Evolutionary conservation across 2,797 vertebrate genomes (phyloP), one percentile per base, ranked within the genome.

Genomic region (Paedocypris micromegethes): DNA sequence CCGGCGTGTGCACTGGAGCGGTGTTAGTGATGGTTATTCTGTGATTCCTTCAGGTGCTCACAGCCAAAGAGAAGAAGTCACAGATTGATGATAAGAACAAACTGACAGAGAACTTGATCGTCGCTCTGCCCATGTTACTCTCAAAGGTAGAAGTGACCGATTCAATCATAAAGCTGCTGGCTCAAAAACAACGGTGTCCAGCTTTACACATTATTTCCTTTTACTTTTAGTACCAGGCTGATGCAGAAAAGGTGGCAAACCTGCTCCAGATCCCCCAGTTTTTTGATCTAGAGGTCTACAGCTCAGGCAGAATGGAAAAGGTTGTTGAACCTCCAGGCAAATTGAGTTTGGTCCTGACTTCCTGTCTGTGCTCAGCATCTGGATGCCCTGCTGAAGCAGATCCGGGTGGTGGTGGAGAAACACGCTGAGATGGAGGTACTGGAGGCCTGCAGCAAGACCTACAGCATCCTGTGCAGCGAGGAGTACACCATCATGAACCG

Each of bases 401-500:
- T 97, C 64, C 92, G 94, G 59, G 92, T 98, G 81, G 97, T 99
- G 81, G 97, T 99, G 88, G 97, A 99, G 81, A 99, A 99, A 82
- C 97, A 99, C 6, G 93, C 96, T 3, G 97, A 99, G 78, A 88
- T 86, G 0, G 97, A 99, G 72, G 97, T 99, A 71, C 87, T 99
- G 2, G 97, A 99, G 86, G 95, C 97, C 48, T 98, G 97, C 90
- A 99, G 97, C 80, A 98, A 97, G 87, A 99, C 97, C 7, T 99
- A 98, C 85, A 99, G 95, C 86, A 97, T 98, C 78, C 91, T 99
- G 68, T 99, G 97, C 86, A 98, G 95, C 7, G 97, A 99, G 75
- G 97, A 99, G 64, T 97, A 99, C 83, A 98, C 97, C 69, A 99
- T 99, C 86, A 97, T 97, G 91, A 99, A 99, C 83, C 92, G 96